Conservation (phyloP, 2,888 invertebrate genomes). For the Nudaria mundana region DNA sequence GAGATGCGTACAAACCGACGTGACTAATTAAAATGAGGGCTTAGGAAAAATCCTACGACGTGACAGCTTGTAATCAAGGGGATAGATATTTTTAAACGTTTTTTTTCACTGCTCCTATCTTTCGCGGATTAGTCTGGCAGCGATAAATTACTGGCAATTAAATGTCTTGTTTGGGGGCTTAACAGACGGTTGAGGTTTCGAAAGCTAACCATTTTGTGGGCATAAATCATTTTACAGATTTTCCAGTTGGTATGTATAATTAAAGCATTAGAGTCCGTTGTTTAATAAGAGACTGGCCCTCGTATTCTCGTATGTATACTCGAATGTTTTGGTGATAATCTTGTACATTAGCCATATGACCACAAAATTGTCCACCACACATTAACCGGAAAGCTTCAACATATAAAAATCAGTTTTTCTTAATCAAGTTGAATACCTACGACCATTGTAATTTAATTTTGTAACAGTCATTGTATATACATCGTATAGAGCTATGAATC, state of each 20-base stretch:
- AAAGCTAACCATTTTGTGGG: conserved; percentile 29
- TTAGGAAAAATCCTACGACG: conserved; percentile 78
- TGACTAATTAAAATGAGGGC: conserved; percentile 76
- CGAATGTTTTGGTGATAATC: too few relatives aligned
- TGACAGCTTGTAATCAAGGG: conserved; percentile 80
- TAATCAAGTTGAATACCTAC: too few relatives aligned
- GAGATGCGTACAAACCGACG: conserved; percentile 51
- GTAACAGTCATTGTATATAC: too few relatives aligned
- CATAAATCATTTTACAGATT: conserved; percentile 44
- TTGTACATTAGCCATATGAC: too few relatives aligned
- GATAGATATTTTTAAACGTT: conserved; percentile 66
- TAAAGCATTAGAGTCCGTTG: not conserved
- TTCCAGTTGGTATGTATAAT: conserved; percentile 21
- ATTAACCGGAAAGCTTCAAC: too few relatives aligned
- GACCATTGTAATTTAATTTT: too few relatives aligned
- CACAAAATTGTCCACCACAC: too few relatives aligned
- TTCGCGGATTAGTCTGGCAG: conserved; percentile 66
- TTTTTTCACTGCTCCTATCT: conserved; percentile 50
- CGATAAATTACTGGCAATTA: conserved; percentile 77
- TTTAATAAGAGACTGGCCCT: not conserved
- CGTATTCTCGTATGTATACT: too few relatives aligned
- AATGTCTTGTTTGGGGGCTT: conserved; percentile 61
- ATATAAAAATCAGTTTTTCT: too few relatives aligned
- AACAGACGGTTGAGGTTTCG: conserved; percentile 31
- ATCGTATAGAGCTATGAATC: too few relatives aligned